Percentiles rank a stretch among this genome's conserved stretches.
phyloP scores from a whole-genome alignment of 2,113 vertebrate species.

The Tachycineta bicolor region DNA sequence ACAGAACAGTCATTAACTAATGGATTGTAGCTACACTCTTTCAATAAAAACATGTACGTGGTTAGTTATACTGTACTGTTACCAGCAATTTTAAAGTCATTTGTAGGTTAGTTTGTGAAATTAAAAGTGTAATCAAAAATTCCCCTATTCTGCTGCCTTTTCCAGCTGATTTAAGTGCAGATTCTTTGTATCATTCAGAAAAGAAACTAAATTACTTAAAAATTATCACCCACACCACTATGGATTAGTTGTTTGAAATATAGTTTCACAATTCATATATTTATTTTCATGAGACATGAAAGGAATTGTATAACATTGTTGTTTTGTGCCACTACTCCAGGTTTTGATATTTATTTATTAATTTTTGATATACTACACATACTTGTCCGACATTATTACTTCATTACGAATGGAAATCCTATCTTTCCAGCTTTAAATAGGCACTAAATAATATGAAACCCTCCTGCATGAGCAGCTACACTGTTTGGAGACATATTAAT shows the following conservation, averaged over 20 bases:
- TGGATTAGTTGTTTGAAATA: background rate
- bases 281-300: background rate
- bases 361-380: background rate
- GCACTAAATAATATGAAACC: background rate
- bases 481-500: background rate
- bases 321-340: background rate
- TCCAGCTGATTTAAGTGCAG: constrained; percentile 33
- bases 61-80: background rate
- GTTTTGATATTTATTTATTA: background rate
- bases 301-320: background rate
- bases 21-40: constrained; percentile 12
- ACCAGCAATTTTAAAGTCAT: constrained; percentile 50
- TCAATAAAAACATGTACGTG: constrained; percentile 31
- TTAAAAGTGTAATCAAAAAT: constrained; percentile 11
- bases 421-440: background rate
- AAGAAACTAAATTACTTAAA: background rate
- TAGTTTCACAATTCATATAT: background rate
- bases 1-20: constrained; percentile 42
- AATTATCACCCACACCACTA: background rate
- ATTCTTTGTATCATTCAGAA: background rate
- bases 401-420: background rate
- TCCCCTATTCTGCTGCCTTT: background rate
- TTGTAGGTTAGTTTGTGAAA: constrained; percentile 48
- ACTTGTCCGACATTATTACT: background rate
- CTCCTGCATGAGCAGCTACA: background rate